These are phyloP conservation scores for Chrysoperla carnea DNA, from an alignment of 1,140 invertebrate species.

Conservation along the genomic window DNA sequence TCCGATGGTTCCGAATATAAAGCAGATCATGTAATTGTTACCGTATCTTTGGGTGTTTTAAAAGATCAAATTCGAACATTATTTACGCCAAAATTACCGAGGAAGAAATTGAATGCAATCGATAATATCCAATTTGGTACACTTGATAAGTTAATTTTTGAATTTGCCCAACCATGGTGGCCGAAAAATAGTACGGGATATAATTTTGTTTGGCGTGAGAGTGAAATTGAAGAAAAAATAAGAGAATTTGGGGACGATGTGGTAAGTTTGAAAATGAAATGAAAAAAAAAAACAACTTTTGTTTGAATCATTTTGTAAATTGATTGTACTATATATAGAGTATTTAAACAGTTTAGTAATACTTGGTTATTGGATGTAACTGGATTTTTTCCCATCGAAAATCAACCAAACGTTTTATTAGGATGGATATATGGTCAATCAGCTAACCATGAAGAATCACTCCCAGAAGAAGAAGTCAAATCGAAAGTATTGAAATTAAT, in stretches of 20 bases:
- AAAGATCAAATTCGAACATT: conserved; percentile 36
- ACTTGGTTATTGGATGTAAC: conserved; percentile 29
- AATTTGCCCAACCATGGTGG: conserved; percentile 46
- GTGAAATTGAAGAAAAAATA: conserved; percentile 17
- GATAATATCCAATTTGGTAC: conserved; percentile 46
- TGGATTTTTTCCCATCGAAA: conserved; percentile 32
- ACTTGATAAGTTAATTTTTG: conserved; percentile 58
- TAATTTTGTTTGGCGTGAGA: conserved; percentile 30
- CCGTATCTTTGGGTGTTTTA: conserved; percentile 46
- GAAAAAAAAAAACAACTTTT: too few relatives aligned
- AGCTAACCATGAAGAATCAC: conserved; percentile 28
- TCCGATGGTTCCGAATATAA: conserved; percentile 33
- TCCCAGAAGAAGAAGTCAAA: conserved; percentile 29
- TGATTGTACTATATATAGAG: too few relatives aligned
- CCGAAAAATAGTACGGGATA: conserved; percentile 26
- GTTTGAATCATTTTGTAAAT: too few relatives aligned
- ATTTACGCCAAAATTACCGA: conserved; percentile 40
- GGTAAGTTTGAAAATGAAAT: too few relatives aligned
- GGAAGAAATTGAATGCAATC: conserved; percentile 38
- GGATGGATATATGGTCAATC: conserved; percentile 36
- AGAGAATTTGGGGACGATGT: too few relatives aligned
- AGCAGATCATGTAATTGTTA: conserved; percentile 48
- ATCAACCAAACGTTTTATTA: conserved; percentile 30
- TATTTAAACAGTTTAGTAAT: too few relatives aligned
- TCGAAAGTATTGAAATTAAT: conserved; percentile 26